A percentile compares a stretch with the other conserved stretches of the same genome.
Evolutionary conservation across 2,113 vertebrate species (phyloP).

Genomic region (Macroglossus sobrinus): DNA sequence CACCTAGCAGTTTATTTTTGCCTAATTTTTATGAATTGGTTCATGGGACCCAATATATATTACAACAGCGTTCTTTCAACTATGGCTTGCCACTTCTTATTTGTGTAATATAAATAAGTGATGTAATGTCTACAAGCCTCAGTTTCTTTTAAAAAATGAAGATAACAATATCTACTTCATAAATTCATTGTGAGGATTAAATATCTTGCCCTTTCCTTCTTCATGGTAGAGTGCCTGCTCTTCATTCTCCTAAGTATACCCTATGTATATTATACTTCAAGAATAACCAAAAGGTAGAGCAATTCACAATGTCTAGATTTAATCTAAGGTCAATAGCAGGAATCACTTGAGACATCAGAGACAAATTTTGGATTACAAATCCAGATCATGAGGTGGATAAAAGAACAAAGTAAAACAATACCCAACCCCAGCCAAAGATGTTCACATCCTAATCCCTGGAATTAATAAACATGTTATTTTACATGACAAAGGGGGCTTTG

Average conservation of each 20-base stretch:
- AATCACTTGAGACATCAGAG: background rate
- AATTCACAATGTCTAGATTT: background rate
- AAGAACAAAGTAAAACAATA: background rate
- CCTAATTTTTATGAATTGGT: slow-evolving; percentile 18
- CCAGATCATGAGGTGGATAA: background rate
- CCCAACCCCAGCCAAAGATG: background rate
- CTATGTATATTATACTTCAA: background rate
- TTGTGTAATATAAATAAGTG: background rate
- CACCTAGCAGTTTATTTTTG: background rate
- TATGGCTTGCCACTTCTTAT: background rate
- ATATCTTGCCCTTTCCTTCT: background rate
- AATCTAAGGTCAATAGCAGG: background rate
- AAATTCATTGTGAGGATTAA: slow-evolving; percentile 1
- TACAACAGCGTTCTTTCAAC: background rate
- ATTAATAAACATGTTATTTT: background rate
- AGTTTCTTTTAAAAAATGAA: background rate
- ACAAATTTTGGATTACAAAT: background rate
- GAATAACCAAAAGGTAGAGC: background rate
- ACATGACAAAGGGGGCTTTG: background rate
- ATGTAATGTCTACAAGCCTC: background rate
- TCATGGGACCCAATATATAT: background rate
- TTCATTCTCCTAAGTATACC: background rate
- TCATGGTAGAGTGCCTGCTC: background rate
- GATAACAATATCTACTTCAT: background rate
- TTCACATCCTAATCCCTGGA: background rate